phyloP scores from a whole-genome alignment of 2,113 vertebrate species.

The Cyrtonyx montezumae region DNA sequence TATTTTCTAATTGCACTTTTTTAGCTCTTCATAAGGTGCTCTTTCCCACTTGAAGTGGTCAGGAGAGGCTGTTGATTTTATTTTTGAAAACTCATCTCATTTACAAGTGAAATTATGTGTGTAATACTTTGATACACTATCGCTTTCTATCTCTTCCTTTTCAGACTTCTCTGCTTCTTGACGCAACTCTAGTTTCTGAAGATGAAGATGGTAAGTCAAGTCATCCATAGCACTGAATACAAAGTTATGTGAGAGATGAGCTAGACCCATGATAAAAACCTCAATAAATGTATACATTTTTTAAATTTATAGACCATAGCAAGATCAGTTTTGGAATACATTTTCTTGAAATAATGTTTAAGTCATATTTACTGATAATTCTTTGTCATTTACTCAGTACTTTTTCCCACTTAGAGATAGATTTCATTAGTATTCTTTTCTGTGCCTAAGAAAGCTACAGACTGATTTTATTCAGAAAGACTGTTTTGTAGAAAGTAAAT shows the following conservation, averaged over 20 bases:
- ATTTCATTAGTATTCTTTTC: conserved; percentile 32
- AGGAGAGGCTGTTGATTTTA: not conserved
- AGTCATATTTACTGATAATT: not conserved
- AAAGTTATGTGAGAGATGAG: not conserved
- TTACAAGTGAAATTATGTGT: not conserved
- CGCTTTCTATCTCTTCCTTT: not conserved
- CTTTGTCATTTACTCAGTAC: conserved; percentile 1
- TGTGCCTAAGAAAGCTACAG: not conserved
- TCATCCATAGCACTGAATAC: not conserved
- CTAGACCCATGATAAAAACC: conserved; percentile 4
- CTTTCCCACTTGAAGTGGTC: not conserved
- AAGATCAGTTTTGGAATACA: not conserved
- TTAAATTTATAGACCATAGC: not conserved
- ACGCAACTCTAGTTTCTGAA: not conserved
- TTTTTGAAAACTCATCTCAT: fast-evolving
- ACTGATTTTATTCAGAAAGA: not conserved
- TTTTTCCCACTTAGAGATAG: not conserved
- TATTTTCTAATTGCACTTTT: not conserved
- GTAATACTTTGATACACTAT: not conserved
- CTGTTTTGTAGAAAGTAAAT: conserved; percentile 35
- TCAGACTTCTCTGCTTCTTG: not conserved
- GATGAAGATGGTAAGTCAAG: not conserved
- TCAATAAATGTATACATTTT: not conserved
- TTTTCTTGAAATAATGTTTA: conserved; percentile 6
- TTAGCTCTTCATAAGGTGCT: not conserved